A percentile compares a stretch with the other conserved stretches of the same genome.
phyloP scores from a whole-genome alignment of 1,140 invertebrate species.

The Bombus sylvicola region DNA sequence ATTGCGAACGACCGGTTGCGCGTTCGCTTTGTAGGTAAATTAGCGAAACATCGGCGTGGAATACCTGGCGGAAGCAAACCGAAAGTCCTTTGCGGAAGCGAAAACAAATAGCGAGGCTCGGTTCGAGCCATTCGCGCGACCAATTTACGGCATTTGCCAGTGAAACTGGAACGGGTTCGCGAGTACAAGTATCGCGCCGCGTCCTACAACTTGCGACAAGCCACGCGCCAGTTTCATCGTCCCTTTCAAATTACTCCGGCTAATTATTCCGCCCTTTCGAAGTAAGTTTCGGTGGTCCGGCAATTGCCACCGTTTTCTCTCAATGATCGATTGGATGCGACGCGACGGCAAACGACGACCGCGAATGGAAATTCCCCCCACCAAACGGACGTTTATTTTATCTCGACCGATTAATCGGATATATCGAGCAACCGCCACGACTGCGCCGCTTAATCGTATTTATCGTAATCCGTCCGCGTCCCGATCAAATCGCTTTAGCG shows the following conservation, averaged over 20 bases:
- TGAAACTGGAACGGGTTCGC: not conserved
- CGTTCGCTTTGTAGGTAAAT: conserved; percentile 42
- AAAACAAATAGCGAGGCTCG: not conserved
- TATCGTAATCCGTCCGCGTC: conserved; percentile 46
- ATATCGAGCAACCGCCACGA: conserved; percentile 13
- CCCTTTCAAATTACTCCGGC: not conserved
- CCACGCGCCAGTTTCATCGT: not conserved
- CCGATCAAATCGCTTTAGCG: conserved; percentile 12
- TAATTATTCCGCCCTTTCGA: conserved; percentile 5
- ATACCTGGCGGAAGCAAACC: conserved; percentile 15
- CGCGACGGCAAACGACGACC: not conserved
- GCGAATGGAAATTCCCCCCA: not conserved
- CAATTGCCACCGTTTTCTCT: not conserved
- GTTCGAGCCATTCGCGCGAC: no score
- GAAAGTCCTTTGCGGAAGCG: conserved; percentile 1
- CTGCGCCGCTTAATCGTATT: conserved; percentile 34
- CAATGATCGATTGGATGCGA: not conserved
- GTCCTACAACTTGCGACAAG: not conserved
- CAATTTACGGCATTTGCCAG: no score
- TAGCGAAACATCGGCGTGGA: conserved; percentile 9
- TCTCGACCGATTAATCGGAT: conserved; percentile 27
- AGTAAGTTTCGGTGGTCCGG: not conserved
- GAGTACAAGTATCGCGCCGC: not conserved
- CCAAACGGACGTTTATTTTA: not conserved
- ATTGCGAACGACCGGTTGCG: not conserved